Conservation (phyloP, 2,797 vertebrate genomes). For the Babyrousa celebensis region DNA sequence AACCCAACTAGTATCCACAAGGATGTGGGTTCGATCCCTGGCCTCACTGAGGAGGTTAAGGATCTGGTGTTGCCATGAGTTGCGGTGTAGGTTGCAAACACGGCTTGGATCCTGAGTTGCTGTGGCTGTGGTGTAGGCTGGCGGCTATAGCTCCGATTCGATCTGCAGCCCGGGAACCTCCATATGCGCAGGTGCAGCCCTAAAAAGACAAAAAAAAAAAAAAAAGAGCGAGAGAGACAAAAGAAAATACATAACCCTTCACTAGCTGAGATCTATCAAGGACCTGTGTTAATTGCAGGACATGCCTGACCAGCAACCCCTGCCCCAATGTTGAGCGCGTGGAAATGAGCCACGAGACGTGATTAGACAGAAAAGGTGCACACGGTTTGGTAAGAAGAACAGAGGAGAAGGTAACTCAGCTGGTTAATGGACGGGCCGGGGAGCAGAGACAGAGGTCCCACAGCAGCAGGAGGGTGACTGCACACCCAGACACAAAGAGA, state of each 20-base stretch:
- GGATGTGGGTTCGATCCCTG: too few relatives aligned
- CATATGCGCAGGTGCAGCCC: too few relatives aligned
- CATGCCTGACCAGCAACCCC: not conserved
- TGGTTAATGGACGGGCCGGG: not conserved
- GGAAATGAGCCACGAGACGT: not conserved
- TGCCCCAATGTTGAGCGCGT: accelerated
- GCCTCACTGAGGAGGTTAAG: too few relatives aligned
- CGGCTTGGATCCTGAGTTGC: too few relatives aligned
- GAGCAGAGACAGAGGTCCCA: not conserved
- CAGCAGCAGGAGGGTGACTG: not conserved
- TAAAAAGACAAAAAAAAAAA: constrained; percentile 3
- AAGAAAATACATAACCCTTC: not conserved
- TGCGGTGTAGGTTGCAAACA: too few relatives aligned
- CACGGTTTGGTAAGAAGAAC: accelerated
- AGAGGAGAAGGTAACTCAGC: not conserved
- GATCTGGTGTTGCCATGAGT: too few relatives aligned
- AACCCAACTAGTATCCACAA: too few relatives aligned
- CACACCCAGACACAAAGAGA: not conserved
- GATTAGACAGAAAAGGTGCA: accelerated
- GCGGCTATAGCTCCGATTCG: too few relatives aligned
- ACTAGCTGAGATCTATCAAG: not conserved
- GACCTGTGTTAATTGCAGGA: not conserved
- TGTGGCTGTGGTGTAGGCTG: too few relatives aligned
- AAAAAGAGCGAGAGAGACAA: not conserved
- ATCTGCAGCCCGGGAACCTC: too few relatives aligned